Evolutionary conservation across 2,113 vertebrate genomes (phyloP).

Genomic region (Cynoglossus semilaevis): DNA sequence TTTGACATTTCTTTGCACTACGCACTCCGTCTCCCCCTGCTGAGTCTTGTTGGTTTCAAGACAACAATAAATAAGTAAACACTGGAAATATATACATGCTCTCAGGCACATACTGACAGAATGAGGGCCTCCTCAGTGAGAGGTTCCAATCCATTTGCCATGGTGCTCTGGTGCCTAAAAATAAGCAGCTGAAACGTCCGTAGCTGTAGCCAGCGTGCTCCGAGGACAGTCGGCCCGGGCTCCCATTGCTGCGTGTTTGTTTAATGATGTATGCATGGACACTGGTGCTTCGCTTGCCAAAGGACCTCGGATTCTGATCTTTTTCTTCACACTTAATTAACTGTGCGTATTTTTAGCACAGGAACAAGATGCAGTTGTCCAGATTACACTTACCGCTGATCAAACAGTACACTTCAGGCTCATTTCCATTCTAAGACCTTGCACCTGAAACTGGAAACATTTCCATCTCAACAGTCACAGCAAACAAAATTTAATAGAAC

Average conservation of each 20-base stretch:
- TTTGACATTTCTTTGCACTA: slow-evolving; percentile 30
- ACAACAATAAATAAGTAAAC: slow-evolving; percentile 61
- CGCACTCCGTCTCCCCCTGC: slow-evolving; percentile 30
- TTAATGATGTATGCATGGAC: not conserved
- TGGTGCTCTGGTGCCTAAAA: slow-evolving; percentile 32
- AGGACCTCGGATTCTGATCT: not conserved
- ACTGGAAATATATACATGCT: slow-evolving; percentile 17
- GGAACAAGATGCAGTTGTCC: not conserved
- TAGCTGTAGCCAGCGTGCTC: slow-evolving; percentile 17
- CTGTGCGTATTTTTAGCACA: not conserved
- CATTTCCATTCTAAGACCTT: not conserved
- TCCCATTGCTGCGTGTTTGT: slow-evolving; percentile 1
- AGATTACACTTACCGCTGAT: not conserved
- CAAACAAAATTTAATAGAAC: too few relatives aligned
- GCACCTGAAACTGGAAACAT: too few relatives aligned
- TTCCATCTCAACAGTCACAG: too few relatives aligned
- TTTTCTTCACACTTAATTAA: not conserved
- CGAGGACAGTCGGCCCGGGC: slow-evolving; percentile 20
- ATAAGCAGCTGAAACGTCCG: slow-evolving; percentile 31
- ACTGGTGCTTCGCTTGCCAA: not conserved
- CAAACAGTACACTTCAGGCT: not conserved
- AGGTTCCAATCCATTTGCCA: slow-evolving; percentile 49
- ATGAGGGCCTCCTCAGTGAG: slow-evolving; percentile 12
- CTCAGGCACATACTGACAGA: slow-evolving; percentile 11
- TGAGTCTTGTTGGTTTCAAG: slow-evolving; percentile 20